Evolutionary conservation across 2,797 vertebrate species (phyloP), one percentile per base, ranked within the genome.

Genomic region (Chaetophractus vellerosus): DNA sequence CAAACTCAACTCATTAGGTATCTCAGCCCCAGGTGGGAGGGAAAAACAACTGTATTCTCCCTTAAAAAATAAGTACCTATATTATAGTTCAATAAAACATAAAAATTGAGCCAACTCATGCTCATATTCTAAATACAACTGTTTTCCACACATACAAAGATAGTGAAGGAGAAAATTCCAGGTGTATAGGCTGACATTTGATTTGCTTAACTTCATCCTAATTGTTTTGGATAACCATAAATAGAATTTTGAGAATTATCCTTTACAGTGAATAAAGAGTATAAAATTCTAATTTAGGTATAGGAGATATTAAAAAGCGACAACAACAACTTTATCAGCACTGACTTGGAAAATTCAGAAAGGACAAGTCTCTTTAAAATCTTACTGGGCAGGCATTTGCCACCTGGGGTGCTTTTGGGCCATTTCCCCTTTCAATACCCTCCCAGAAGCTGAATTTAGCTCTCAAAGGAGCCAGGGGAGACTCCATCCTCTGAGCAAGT

Each of bases 401-500:
- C 92, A 74, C 82, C 78, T 1, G 16, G 14, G 31, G 90, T 94
- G 78, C 80, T 45, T 59, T 16, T 31, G 82, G 85, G 79, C 89
- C 85, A 41, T 91, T 80, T 92, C 86, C 93, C 83, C 89, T 94
- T 82, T 64, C 41, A 84, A 48, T 14, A 3, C 36, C 89, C 55
- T 96, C 96, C 93, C 45, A 41, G 96, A 95, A 45, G 82, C 82
- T 95, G 90, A 80, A 61, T 59, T 88, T 76, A 97, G 97, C 79
- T 98, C 97, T 98, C 95, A 86, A 66, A 96, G 92, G 96, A 94
- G 97, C 94, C 97, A 98, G 97, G 92, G 79, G 78, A 94, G 96
- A 96, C 31, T 87, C 94, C 78, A 92, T 97, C 97, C 93, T 93
- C 84, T 93, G 94, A 90, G 61, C 41, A 74, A 94, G 96, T 64